Conservation (phyloP, 2,113 vertebrate genomes). For the Tympanuchus pallidicinctus region DNA sequence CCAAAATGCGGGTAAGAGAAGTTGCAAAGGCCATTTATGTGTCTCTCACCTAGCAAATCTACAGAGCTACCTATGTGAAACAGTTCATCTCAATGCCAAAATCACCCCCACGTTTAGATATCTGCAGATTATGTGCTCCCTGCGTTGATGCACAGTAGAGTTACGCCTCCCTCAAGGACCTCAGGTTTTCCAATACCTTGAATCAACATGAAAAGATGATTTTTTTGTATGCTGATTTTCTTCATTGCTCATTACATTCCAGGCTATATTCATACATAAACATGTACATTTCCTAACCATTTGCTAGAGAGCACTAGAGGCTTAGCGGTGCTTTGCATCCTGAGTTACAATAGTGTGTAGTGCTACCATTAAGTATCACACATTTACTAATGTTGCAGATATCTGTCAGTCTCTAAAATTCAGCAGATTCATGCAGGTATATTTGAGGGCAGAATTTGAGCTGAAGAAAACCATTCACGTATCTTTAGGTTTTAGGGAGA, state of each 20-base stretch:
- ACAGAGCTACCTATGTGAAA: rapidly evolving
- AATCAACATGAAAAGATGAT: background rate
- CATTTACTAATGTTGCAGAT: background rate
- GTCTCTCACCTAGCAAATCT: background rate
- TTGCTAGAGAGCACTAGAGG: too few species aligned
- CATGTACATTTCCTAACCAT: background rate
- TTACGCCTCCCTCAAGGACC: too few species aligned
- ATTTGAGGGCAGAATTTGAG: background rate
- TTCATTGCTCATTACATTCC: background rate
- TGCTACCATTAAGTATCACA: rapidly evolving
- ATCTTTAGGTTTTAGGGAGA: background rate
- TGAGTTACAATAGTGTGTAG: rapidly evolving
- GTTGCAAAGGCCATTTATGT: background rate
- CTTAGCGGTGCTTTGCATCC: background rate
- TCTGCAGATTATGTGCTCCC: background rate
- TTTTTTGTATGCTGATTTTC: background rate
- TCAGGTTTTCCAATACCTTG: background rate
- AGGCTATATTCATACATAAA: background rate
- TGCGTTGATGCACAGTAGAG: background rate
- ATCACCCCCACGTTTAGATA: background rate
- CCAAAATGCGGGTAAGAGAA: background rate
- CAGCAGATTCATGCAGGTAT: background rate
- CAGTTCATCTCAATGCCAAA: background rate
- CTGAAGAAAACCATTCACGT: rapidly evolving
- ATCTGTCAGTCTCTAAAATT: too few species aligned